Evolutionary conservation across 2,113 vertebrate genomes (phyloP).

Genomic region (Fukomys damarensis): DNA sequence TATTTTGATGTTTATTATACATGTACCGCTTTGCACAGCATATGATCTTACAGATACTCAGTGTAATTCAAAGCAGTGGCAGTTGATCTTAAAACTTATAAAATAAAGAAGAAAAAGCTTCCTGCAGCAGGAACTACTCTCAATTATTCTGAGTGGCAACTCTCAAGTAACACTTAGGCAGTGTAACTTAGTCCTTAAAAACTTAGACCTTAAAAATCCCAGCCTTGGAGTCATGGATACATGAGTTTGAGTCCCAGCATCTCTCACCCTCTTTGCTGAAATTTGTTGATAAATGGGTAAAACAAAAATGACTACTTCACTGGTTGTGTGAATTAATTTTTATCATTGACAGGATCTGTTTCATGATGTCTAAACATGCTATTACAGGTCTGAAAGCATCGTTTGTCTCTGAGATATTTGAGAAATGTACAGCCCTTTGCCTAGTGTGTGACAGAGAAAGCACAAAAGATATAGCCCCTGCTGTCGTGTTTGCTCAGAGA

Average conservation of each 20-base stretch:
- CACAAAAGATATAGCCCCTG: background rate
- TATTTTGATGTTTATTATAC: background rate
- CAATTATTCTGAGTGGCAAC: background rate
- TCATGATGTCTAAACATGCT: background rate
- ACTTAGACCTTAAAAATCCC: background rate
- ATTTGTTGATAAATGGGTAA: background rate
- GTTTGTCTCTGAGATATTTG: background rate
- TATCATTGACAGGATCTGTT: background rate
- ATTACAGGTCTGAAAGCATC: background rate
- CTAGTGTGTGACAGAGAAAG: background rate
- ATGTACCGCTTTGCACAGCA: background rate
- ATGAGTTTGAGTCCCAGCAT: background rate
- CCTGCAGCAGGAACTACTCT: background rate
- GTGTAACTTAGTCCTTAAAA: background rate
- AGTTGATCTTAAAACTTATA: conserved; percentile 54
- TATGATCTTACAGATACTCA: conserved; percentile 18
- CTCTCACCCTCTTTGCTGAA: background rate
- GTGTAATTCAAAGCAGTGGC: conserved; percentile 2
- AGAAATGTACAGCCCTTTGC: background rate
- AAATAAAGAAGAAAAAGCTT: conserved; percentile 26
- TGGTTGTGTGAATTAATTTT: conserved; percentile 16
- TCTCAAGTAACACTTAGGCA: background rate
- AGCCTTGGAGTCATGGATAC: background rate
- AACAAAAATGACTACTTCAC: background rate
- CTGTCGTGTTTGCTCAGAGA: background rate